phyloP scores from a whole-genome alignment of 2,113 vertebrate species.

The Hippocampus comes region DNA sequence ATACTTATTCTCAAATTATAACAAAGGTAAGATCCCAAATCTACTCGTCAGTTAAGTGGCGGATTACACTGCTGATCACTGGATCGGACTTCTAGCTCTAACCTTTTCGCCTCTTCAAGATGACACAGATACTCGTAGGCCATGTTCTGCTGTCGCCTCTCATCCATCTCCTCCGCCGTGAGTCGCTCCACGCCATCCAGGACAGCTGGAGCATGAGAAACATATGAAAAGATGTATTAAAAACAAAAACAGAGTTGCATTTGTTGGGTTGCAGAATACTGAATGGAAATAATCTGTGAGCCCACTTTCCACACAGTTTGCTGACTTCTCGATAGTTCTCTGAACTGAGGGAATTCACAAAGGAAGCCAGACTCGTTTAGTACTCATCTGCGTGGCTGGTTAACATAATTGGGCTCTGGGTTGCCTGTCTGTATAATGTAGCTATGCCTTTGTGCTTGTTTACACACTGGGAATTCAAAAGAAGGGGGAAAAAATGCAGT shows the following conservation, averaged over 20 bases:
- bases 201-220: conserved; percentile 76
- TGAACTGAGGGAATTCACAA: conserved; percentile 25
- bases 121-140: conserved; percentile 98
- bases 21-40: background rate
- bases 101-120: conserved; percentile 97
- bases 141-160: conserved; percentile 91
- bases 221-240: conserved; percentile 6
- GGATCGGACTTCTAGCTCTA: conserved; percentile 25
- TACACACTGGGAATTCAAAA: conserved; percentile 4
- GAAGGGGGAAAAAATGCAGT: conserved; percentile 12
- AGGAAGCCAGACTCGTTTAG: conserved; percentile 18
- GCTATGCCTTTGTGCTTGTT: conserved; percentile 17
- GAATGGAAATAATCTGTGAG: background rate
- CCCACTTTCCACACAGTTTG: conserved; percentile 16
- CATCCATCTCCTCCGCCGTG: conserved; percentile 98
- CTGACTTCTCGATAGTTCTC: background rate
- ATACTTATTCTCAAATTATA: background rate
- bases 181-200: conserved; percentile 92
- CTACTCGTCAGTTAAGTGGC: background rate
- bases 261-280: background rate
- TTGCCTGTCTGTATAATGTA: background rate
- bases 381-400: conserved; percentile 15
- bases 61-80: background rate
- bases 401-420: background rate
- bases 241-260: background rate